These are phyloP conservation scores for Desmophyllum pertusum DNA, from an alignment of 92 coral and sea anemone species.

Conservation along the genomic window DNA sequence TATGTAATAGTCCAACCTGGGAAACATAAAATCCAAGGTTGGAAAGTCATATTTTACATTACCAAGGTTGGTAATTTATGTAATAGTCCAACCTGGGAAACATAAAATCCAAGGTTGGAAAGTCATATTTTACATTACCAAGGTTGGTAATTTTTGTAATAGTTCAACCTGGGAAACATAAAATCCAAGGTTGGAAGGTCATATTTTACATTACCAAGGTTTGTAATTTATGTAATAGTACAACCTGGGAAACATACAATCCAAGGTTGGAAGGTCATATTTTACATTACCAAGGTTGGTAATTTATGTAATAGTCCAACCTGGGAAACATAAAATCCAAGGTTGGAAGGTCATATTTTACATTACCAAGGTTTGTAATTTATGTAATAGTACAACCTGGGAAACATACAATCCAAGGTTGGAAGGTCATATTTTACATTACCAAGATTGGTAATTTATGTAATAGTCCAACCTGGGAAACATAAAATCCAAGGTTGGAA, in stretches of 20 bases:
- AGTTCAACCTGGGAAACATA: slow-evolving; percentile 15
- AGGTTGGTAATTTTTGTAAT: no score
- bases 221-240: slow-evolving; percentile 28
- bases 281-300: background rate
- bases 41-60: slow-evolving; percentile 43
- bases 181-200: slow-evolving; percentile 48
- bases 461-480: slow-evolving; percentile 33
- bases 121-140: background rate
- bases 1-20: slow-evolving; percentile 36
- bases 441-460: no score
- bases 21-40: slow-evolving; percentile 16
- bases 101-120: slow-evolving; percentile 19
- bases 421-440: slow-evolving; percentile 9
- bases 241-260: slow-evolving; percentile 20
- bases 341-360: slow-evolving; percentile 48
- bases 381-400: slow-evolving; percentile 22
- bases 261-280: slow-evolving; percentile 24
- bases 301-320: slow-evolving; percentile 34
- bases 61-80: slow-evolving; percentile 47
- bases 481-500: slow-evolving; percentile 36
- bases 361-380: slow-evolving; percentile 47
- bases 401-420: slow-evolving; percentile 8
- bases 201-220: slow-evolving; percentile 39
- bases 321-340: slow-evolving; percentile 20
- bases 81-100: slow-evolving; percentile 26